A percentile compares a stretch with the other conserved stretches of the same genome.
These are phyloP conservation scores for Cyclophora punctaria DNA, from an alignment of 2,888 invertebrate genomes.

Conservation along the genomic window DNA sequence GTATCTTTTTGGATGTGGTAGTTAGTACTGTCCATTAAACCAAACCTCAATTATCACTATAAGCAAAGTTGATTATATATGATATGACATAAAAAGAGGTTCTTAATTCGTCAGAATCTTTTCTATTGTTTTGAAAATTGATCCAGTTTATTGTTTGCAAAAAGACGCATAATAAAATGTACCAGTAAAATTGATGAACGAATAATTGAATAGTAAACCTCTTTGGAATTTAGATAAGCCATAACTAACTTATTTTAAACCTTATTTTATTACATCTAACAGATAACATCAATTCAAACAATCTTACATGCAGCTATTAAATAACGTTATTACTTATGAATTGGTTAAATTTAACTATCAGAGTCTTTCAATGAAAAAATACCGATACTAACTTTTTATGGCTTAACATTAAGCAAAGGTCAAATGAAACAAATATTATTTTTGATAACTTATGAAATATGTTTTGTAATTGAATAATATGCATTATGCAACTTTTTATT, in stretches of 20 bases:
- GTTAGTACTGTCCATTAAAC: neutral
- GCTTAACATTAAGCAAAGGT: slow-evolving; percentile 22
- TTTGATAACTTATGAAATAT: slow-evolving; percentile 14
- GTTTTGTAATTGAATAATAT: slow-evolving; percentile 9
- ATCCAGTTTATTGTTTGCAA: no score
- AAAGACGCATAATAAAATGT: no score
- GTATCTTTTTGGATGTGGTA: slow-evolving; percentile 5
- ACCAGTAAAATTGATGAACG: no score
- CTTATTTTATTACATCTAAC: neutral
- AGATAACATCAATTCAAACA: neutral
- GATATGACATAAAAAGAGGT: no score
- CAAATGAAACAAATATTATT: slow-evolving; percentile 19
- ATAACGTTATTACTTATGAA: slow-evolving; percentile 7
- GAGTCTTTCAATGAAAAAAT: slow-evolving; percentile 11
- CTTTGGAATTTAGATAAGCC: neutral
- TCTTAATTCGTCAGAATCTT: no score
- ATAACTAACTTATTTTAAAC: no score
- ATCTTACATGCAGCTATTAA: neutral
- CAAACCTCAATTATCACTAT: neutral
- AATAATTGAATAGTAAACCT: no score
- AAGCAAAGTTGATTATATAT: no score
- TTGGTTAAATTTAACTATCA: slow-evolving; percentile 15
- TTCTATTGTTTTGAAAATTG: no score
- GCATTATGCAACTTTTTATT: neutral
- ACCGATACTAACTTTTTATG: slow-evolving; percentile 17